A percentile compares a stretch with the other conserved stretches of the same genome.
phyloP scores from a whole-genome alignment of 2,797 vertebrate genomes.

The Phrynocephalus forsythii region DNA sequence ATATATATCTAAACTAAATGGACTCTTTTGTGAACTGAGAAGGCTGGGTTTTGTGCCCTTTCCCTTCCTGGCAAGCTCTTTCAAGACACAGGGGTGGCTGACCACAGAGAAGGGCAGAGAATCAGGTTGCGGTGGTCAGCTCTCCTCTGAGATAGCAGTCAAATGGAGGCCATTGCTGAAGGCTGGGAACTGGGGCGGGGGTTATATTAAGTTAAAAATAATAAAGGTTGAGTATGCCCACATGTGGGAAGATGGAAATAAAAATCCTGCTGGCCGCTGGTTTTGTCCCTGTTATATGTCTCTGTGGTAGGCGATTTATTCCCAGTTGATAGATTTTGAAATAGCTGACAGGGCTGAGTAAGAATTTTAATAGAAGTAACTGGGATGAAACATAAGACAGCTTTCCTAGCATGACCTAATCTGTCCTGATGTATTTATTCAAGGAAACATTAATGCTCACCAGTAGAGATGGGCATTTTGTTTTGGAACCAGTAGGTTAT shows the following conservation, averaged over 20 bases:
- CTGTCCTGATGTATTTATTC: neutral
- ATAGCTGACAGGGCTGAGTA: neutral
- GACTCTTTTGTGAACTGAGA: slow-evolving; percentile 70
- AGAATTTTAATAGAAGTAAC: neutral
- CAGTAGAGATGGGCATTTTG: too few relatives aligned
- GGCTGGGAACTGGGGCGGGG: slow-evolving; percentile 72
- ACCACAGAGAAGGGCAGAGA: slow-evolving; percentile 73
- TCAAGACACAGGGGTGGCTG: slow-evolving; percentile 69
- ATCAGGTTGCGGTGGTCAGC: slow-evolving; percentile 66
- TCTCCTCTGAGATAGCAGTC: slow-evolving; percentile 72
- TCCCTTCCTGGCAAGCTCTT: slow-evolving; percentile 57
- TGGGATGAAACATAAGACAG: too few relatives aligned
- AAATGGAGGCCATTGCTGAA: slow-evolving; percentile 74
- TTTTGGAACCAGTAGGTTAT: too few relatives aligned
- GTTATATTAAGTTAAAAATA: slow-evolving; percentile 71
- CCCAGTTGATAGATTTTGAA: slow-evolving; percentile 8
- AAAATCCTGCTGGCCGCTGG: neutral
- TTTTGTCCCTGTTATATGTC: slow-evolving; percentile 11
- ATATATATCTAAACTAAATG: slow-evolving; percentile 69
- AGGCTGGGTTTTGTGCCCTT: slow-evolving; percentile 50
- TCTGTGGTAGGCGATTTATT: slow-evolving; percentile 22
- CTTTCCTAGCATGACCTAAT: neutral
- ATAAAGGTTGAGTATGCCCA: slow-evolving; percentile 7
- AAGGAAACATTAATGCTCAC: neutral
- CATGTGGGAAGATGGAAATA: neutral